Base-by-base conservation (phyloP, 2,888 invertebrate species). In the Neoitamus cyanurus region DNA sequence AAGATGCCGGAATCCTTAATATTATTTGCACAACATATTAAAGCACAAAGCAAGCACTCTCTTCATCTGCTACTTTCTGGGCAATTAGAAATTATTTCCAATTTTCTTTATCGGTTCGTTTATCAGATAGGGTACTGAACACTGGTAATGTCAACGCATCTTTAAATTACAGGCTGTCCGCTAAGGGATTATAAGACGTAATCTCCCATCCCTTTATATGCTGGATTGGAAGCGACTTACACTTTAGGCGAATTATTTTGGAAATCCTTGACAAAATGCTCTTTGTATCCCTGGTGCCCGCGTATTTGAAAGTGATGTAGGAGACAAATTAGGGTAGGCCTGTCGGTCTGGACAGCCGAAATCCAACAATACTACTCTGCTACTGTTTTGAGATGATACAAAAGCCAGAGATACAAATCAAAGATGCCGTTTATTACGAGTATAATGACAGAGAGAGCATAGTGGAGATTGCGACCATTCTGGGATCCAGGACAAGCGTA, bases 231-330 rank as follows among this genome's bases (percentile, higher is more conserved):
- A 75, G 31, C 75, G 69, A 70, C 80, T 48, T 83, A 75, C 83
- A 83, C 70, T 85, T 83, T 85, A 69, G 77, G 83, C 83, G 83
- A 85, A 85, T 85, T 85, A 85, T 78, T 77, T 72, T 78, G 36
- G 7, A 85, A 83, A 83, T 85, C 77, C 83, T 85, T 77, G 83
- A 78, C 84, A 73, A 75, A 82, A 82, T 58, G 69, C 58, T 42
- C 13, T 25, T 85, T 36, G 75, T 37, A 83, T 37, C 58, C 30
- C 28, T 28, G 46, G n/a, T 20, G 7, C 15, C 11, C 36, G 30
- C 25, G 37, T 37, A 20, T 25, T 15, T 11, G 9, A 11, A n/a
- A 13, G 31, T 15, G 36, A 25, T 42, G 42, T 25, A 28, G 25
- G 13, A 36, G 77, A 30, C 25, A 6, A 30, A 7, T 0, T 4